Evolutionary conservation across 2,797 vertebrate species (phyloP).

Genomic region (Atherinosoma microstoma): DNA sequence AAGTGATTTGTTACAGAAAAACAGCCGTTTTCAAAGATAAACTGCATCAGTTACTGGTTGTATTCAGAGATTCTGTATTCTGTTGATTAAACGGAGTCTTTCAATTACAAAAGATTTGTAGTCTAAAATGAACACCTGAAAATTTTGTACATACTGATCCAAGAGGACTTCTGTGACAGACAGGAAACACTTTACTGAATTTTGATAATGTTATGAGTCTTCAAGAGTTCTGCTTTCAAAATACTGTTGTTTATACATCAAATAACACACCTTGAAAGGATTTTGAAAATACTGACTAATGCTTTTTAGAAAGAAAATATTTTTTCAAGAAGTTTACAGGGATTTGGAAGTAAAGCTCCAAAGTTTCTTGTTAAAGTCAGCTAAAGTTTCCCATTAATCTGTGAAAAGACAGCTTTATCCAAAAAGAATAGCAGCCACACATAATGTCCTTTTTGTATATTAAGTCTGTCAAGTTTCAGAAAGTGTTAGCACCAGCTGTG

Average conservation of each 20-base stretch:
- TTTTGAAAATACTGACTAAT: constrained; percentile 16
- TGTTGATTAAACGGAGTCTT: constrained; percentile 10
- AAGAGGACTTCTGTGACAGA: constrained; percentile 1
- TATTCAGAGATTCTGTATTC: neutral
- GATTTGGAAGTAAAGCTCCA: neutral
- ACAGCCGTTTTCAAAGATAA: neutral
- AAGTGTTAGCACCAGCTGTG: neutral
- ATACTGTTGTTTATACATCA: constrained; percentile 31
- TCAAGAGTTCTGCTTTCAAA: constrained; percentile 35
- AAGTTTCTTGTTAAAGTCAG: neutral
- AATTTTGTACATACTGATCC: constrained; percentile 23
- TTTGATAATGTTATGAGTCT: constrained; percentile 31
- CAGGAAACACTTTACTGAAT: constrained; percentile 17
- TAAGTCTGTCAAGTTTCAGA: constrained; percentile 7
- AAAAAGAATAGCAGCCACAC: neutral
- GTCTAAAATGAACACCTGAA: constrained; percentile 30
- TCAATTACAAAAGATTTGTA: constrained; percentile 24
- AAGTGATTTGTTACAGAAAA: neutral
- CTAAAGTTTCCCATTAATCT: constrained; percentile 1
- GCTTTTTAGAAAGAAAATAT: constrained; percentile 19
- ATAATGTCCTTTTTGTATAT: constrained; percentile 19
- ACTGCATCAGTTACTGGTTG: neutral
- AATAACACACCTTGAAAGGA: constrained; percentile 18
- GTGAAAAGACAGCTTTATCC: neutral
- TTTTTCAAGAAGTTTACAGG: neutral